phyloP scores from a whole-genome alignment of 1,140 invertebrate species.

The Eurytemora carolleeae region DNA sequence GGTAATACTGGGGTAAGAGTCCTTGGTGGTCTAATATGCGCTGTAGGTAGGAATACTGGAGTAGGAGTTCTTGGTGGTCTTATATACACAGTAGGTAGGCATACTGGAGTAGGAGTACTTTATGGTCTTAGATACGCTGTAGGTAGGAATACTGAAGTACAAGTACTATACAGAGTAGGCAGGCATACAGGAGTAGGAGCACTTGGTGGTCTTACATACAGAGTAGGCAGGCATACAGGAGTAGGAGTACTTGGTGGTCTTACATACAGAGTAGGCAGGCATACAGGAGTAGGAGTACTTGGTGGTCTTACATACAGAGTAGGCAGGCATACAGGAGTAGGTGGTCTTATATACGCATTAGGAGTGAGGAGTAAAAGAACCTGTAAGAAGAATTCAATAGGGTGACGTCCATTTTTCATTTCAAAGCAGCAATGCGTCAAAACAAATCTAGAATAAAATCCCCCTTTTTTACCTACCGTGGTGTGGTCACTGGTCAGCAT shows the following conservation, averaged over 20 bases:
- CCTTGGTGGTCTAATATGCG: slow-evolving; percentile 47
- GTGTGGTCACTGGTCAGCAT: no score
- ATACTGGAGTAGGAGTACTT: slow-evolving; percentile 34
- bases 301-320: slow-evolving; percentile 11
- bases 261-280: slow-evolving; percentile 42
- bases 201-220: slow-evolving; percentile 18
- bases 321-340: slow-evolving; percentile 30
- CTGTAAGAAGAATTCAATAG: no score
- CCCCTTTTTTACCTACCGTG: no score
- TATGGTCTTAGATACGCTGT: no score
- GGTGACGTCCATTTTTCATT: no score
- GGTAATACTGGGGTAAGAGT: slow-evolving; percentile 75
- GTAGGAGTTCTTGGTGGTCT: not conserved
- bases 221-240: slow-evolving; percentile 59
- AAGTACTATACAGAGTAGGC: no score
- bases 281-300: not conserved
- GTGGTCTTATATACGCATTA: no score
- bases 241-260: slow-evolving; percentile 57
- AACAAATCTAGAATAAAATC: no score
- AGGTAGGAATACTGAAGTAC: slow-evolving; percentile 32
- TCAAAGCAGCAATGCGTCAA: no score
- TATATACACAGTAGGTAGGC: slow-evolving; percentile 11
- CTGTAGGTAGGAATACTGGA: slow-evolving; percentile 31
- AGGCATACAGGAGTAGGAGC: not conserved
- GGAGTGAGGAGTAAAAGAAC: no score